Evolutionary conservation across 1,140 invertebrate species (phyloP), one percentile per base, ranked within the genome.

Genomic region (Helicoverpa armigera): DNA sequence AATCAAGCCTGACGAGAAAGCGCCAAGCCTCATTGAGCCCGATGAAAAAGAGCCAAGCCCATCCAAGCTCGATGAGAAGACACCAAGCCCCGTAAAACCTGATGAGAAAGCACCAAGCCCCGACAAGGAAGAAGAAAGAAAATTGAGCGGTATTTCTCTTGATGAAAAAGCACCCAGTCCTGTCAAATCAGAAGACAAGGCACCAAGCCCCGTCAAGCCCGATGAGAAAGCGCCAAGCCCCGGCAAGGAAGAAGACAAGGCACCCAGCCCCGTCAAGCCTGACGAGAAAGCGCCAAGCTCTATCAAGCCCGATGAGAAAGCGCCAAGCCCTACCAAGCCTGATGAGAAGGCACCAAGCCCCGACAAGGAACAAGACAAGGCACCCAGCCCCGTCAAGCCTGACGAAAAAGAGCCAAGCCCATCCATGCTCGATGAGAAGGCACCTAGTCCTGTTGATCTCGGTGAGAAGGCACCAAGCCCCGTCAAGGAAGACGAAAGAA

Each of bases 311-410:
- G 56, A 48, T 13, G 31, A 61, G 9, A 51, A 12, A 12, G 23
- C 12, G 14, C n/a, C 31, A 3, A 18, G 2, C 35, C 35, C 35
- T 43, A 9, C 5, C 0, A 43, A 65, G 35, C 0, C 7, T 43
- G 63, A 43, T 16, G 63, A 65, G 2, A 54, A 16, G n/a, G 12
- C 58, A 61, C 12, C 16, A 3, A 61, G 58, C 13, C 63, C 63
- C 5, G 63, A 48, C 29, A 65, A 65, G 63, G 43, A 51, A 12
- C 0, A 16, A 18, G 23, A 23, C 23, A 23, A 23, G 23, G 10
- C 56, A 60, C 10, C n/a, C 7, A 60, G 56, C 12, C 63, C 63
- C 5, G 63, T 65, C 29, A 65, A 65, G 63, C 29, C 63, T 12
- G 35, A 48, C 3, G 43, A 51, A 12, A 3, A 16, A 18, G 48